phyloP scores from a whole-genome alignment of 2,888 invertebrate genomes.

The Mythimna pallens region DNA sequence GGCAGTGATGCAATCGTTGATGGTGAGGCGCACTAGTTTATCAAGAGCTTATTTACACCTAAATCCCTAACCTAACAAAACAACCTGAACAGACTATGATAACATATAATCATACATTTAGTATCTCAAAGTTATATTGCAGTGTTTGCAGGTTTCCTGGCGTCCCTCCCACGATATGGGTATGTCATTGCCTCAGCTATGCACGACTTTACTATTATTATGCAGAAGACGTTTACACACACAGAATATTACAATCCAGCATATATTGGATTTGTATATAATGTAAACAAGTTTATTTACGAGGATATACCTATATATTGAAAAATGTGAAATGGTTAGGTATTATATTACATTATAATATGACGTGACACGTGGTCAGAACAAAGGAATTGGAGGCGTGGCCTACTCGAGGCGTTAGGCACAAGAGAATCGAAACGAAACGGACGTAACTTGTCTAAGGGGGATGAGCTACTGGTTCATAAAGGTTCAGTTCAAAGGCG shows the following conservation, averaged over 20 bases:
- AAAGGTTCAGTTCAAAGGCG: no score
- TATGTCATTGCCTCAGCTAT: slow-evolving; percentile 73
- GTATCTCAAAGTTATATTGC: slow-evolving; percentile 24
- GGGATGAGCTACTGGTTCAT: no score
- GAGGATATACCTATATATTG: slow-evolving; percentile 1
- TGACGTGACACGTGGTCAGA: no score
- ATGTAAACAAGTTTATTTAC: slow-evolving; percentile 51
- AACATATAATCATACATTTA: slow-evolving; percentile 4
- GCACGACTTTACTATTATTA: slow-evolving; percentile 70
- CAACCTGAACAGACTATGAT: background rate
- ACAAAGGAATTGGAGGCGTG: no score
- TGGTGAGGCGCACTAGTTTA: no score
- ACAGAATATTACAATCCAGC: slow-evolving; percentile 69
- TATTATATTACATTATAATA: background rate
- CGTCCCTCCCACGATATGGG: background rate
- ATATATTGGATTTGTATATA: slow-evolving; percentile 68
- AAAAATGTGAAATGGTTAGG: background rate
- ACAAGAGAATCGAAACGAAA: no score
- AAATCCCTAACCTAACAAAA: no score
- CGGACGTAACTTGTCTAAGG: no score
- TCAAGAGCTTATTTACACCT: no score
- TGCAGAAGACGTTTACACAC: slow-evolving; percentile 33
- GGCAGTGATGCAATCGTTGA: no score
- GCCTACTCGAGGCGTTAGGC: no score
- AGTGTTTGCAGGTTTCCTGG: slow-evolving; percentile 8